Base-by-base conservation (phyloP, 2,797 vertebrate genomes). In the Myiotriccus ornatus region DNA sequence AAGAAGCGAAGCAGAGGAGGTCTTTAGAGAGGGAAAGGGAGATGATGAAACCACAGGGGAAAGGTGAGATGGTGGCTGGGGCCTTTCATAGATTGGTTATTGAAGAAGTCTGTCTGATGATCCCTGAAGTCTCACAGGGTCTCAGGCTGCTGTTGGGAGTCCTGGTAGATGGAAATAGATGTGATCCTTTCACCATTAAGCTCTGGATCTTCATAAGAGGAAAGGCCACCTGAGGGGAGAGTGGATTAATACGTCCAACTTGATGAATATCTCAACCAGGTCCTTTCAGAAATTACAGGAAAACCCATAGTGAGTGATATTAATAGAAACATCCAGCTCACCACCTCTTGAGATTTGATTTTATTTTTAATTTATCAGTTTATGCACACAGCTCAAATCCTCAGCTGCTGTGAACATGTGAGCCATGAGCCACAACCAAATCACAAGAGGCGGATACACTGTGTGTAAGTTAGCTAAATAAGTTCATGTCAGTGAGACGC, bases 251-350 rank as follows among this genome's bases (percentile, higher is more conserved):
- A 39, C 57, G 10, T 75, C 21, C 24, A 83, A 56, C 49, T 37
- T 53, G 47, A 69, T 41, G 32, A 86, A 76, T 50, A 68, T 32
- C 56, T 95, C 2, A 1, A 6, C 2, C 4, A 84, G 28, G 11
- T 81, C n/a, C 35, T 87, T 91, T 90, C 39, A 87, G 27, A n/a
- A 59, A 23, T 81, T 70, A 67, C 49, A 76, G 77, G 65, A 90
- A 92, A 90, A 63, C 39, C n/a, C 10, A 3, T 5, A 83, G 34
- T 63, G 44, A 90, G 34, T 30, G 43, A 25, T 71, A 60, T 47
- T 47, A 64, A 77, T 62, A 80, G 53, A 75, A 95, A 71, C 39
- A 71, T 74, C n/a, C 68, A 84, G 32, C 43, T 89, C 57, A 37
- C 13, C 1, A 2, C 46, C 22, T 89, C 82, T 34, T 80, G 65